Evolutionary conservation across 1,140 invertebrate species (phyloP).

Genomic region (Ptiloglossa arizonensis): DNA sequence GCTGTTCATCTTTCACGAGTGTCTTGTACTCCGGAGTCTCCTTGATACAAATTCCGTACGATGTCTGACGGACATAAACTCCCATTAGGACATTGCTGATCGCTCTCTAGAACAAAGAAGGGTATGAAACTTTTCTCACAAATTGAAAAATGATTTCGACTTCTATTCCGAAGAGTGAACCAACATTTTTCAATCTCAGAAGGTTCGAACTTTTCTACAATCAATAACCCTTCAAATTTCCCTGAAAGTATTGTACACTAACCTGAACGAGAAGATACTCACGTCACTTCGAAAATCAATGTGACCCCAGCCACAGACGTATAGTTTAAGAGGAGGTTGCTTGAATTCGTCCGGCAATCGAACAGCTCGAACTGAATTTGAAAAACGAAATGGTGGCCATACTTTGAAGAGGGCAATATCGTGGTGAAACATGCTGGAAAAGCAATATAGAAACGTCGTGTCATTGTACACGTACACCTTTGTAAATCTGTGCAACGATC

Average conservation of each 20-base stretch:
- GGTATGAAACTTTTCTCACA: too few species aligned
- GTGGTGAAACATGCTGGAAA: slow-evolving; percentile 15
- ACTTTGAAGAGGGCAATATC: slow-evolving; percentile 63
- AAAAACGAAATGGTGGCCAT: slow-evolving; percentile 52
- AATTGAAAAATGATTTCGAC: too few species aligned
- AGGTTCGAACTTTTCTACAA: too few species aligned
- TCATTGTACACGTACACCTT: slow-evolving; percentile 46
- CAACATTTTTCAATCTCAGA: too few species aligned
- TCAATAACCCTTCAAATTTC: background rate
- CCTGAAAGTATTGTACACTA: too few species aligned
- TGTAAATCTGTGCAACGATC: slow-evolving; percentile 47
- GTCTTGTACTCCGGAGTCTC: slow-evolving; percentile 24
- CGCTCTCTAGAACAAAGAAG: slow-evolving; percentile 15
- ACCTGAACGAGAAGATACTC: background rate
- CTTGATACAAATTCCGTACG: slow-evolving; percentile 45
- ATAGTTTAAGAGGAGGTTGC: slow-evolving; percentile 37
- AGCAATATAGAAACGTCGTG: slow-evolving; percentile 2
- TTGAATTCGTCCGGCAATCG: slow-evolving; percentile 44
- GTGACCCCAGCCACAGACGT: slow-evolving; percentile 66
- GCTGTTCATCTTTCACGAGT: slow-evolving; percentile 44
- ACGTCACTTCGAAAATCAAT: slow-evolving; percentile 12
- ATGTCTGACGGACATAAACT: slow-evolving; percentile 29
- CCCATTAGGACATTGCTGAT: slow-evolving; percentile 34
- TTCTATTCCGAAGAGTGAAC: too few species aligned
- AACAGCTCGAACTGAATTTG: slow-evolving; percentile 42